Base-by-base conservation (phyloP, 2,797 vertebrate genomes). In the Coendou prehensilis region DNA sequence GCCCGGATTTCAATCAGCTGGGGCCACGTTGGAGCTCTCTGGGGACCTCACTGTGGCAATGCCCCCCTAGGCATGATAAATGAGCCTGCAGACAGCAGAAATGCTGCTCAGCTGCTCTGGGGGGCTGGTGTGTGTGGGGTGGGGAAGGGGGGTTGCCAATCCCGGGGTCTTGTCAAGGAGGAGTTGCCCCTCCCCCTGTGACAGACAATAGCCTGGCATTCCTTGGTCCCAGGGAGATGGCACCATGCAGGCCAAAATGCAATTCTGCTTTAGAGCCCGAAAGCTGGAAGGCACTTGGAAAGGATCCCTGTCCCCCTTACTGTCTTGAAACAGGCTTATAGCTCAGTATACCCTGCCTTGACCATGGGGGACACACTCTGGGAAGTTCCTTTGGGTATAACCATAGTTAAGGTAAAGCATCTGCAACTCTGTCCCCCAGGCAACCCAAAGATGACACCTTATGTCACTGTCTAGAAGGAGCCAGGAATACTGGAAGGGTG, bases 1-100 rank as follows among this genome's bases (percentile, higher is more conserved):
- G 93, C 84, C 89, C 87, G 96, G 97, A 92, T 97, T 97, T 97
- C 97, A 95, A 95, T 97, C 95, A 97, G 89, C 84, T 0, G 50
- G 97, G 97, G 93, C 97, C 94, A 76, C 0, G 0, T 94, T 47
- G 47, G 83, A 92, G 73, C 69, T 93, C 96, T 85, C 93, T 0
- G 1, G 96, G 93, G 98, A 96, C 61, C 81, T 76, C 84, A 17
- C 0, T 1, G 84, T 4, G 4, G 84, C 18, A 1, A 4, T 82
- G 95, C 59, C 97, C 96, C 92, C 93, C 96, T 93, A 4, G 0
- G 95, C 79, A 95, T 97, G 97, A 97, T 93, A 76, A 96, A 97
- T 87, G 96, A 97, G 93, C 22, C 91, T 7, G 0, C 81, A 83
- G 94, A 80, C 73, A 57, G 90, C 92, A 92, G 84, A 82, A 87